These are phyloP conservation scores for Pachypsylla venusta DNA, from an alignment of 1,140 invertebrate genomes.

Conservation along the genomic window DNA sequence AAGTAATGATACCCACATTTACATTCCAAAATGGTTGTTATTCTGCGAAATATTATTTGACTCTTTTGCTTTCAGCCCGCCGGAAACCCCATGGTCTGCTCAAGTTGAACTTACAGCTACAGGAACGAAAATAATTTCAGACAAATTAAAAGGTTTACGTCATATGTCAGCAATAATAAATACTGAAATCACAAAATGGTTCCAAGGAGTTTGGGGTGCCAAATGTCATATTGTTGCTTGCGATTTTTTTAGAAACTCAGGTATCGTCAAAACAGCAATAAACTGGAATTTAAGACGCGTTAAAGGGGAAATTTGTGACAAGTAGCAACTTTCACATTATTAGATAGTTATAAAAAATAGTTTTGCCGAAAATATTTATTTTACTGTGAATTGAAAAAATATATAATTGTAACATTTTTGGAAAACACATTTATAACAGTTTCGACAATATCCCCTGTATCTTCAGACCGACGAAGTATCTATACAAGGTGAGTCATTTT, in stretches of 20 bases:
- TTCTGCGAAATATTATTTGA: too few species aligned
- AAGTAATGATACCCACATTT: too few species aligned
- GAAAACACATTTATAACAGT: too few species aligned
- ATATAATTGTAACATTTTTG: too few species aligned
- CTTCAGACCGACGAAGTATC: too few species aligned
- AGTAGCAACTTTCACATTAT: too few species aligned
- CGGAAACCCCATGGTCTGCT: constrained; percentile 35
- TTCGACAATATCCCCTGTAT: too few species aligned
- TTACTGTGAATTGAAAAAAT: too few species aligned
- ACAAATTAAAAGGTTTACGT: constrained; percentile 30
- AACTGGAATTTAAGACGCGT: constrained; percentile 32
- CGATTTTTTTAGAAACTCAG: constrained; percentile 42
- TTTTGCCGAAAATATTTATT: too few species aligned
- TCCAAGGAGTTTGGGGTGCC: constrained; percentile 35
- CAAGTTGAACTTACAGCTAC: constrained; percentile 49
- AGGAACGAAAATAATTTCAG: constrained; percentile 35
- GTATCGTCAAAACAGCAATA: constrained; percentile 40
- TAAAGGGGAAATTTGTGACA: constrained; percentile 11
- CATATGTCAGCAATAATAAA: constrained; percentile 42
- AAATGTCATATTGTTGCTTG: constrained; percentile 43
- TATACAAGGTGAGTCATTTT: too few species aligned
- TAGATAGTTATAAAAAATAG: too few species aligned
- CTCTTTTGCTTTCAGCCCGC: constrained; percentile 15
- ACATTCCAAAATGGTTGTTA: too few species aligned
- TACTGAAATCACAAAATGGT: constrained; percentile 38